These are phyloP conservation scores for Schizaphis graminum DNA, from an alignment of 2,888 invertebrate species.

Conservation along the genomic window DNA sequence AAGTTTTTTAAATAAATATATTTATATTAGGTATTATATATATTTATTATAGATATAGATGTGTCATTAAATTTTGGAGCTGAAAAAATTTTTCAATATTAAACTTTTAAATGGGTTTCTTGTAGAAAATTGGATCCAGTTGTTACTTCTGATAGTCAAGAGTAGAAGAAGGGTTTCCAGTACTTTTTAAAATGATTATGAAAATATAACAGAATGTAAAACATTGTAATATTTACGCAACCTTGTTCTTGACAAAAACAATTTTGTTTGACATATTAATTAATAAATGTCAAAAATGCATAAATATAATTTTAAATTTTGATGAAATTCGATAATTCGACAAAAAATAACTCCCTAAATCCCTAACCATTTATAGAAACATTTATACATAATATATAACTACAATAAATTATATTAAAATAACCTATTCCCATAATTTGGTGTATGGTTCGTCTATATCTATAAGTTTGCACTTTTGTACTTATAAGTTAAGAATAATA, in stretches of 20 bases:
- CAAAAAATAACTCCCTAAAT: background rate
- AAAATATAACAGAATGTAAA: background rate
- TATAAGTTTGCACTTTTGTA: background rate
- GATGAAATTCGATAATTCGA: background rate
- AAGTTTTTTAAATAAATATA: background rate
- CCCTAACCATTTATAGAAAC: background rate
- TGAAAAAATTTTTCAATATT: background rate
- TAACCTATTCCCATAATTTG: background rate
- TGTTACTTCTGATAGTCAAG: background rate
- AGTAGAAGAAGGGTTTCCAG: background rate
- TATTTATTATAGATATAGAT: background rate
- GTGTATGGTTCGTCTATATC: background rate
- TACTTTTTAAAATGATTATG: background rate
- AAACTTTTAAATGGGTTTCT: background rate
- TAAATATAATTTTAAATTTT: background rate
- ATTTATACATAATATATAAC: background rate
- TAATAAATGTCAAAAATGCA: background rate
- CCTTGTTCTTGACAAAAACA: background rate
- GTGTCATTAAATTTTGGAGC: background rate
- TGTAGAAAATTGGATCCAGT: background rate
- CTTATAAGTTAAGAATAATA: background rate
- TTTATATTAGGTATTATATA: background rate
- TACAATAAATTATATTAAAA: background rate
- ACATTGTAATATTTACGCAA: background rate
- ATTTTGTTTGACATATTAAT: background rate